phyloP scores from a whole-genome alignment of 2,113 vertebrate species.

The Suricata suricatta region DNA sequence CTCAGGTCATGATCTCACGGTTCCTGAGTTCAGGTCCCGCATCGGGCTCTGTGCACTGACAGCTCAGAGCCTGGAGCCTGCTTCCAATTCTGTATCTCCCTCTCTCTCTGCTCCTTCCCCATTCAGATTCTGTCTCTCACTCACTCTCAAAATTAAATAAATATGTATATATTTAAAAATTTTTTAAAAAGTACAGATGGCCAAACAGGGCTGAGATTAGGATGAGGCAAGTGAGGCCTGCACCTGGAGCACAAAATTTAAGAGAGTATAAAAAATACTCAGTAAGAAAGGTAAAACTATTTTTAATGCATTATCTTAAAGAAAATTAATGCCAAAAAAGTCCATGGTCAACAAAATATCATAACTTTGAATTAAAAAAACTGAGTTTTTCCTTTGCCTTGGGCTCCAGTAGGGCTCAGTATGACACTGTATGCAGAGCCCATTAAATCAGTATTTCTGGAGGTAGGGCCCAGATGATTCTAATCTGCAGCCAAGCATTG shows the following conservation, averaged over 20 bases:
- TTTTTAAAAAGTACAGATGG: not conserved
- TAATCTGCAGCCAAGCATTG: not conserved
- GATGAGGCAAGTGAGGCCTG: not conserved
- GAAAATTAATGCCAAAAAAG: constrained; percentile 8
- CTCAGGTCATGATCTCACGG: no score
- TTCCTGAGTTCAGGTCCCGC: no score
- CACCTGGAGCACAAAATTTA: not conserved
- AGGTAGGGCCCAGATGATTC: not conserved
- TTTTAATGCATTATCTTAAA: not conserved
- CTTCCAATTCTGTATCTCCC: no score
- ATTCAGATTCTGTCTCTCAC: no score
- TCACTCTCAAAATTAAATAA: no score
- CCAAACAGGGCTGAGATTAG: not conserved
- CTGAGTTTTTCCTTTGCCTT: not conserved
- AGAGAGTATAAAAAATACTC: not conserved
- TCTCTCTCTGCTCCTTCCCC: no score
- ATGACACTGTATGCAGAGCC: no score
- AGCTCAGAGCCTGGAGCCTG: no score
- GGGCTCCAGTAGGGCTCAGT: not conserved
- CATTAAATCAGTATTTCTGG: not conserved
- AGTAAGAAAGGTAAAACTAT: not conserved
- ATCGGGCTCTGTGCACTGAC: no score
- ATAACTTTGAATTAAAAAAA: not conserved
- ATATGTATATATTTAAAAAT: no score
- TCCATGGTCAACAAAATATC: not conserved